These are phyloP conservation scores for Poeciliopsis gracilis DNA, from an alignment of 2,797 vertebrate genomes.

Conservation along the genomic window DNA sequence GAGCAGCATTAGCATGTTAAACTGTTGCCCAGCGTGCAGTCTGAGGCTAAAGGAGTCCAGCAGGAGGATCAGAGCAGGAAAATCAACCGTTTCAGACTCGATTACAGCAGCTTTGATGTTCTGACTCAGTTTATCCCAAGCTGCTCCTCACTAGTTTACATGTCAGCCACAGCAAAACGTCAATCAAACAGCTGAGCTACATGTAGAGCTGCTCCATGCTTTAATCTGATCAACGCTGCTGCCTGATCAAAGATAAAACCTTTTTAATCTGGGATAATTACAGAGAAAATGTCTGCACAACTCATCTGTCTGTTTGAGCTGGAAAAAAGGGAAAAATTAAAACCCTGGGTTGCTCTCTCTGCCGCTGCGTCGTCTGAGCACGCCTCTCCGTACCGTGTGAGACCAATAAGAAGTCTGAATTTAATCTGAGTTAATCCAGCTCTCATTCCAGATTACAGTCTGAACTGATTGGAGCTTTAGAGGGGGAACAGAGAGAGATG, in stretches of 20 bases:
- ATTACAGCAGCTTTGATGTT: slow-evolving; percentile 16
- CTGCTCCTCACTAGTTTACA: not conserved
- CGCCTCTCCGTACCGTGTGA: not conserved
- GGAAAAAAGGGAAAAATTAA: not conserved
- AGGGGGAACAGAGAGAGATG: not conserved
- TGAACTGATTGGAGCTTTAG: not conserved
- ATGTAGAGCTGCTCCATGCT: slow-evolving; percentile 17
- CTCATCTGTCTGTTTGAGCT: not conserved
- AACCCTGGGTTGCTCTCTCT: not conserved
- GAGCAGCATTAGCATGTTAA: slow-evolving; percentile 19
- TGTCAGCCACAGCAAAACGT: not conserved
- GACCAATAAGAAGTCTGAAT: slow-evolving; percentile 3
- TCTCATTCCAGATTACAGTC: slow-evolving; percentile 25
- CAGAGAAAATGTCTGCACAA: not conserved
- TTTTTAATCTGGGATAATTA: slow-evolving; percentile 19
- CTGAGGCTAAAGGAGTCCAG: slow-evolving; percentile 1
- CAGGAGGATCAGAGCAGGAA: slow-evolving; percentile 1
- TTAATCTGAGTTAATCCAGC: slow-evolving; percentile 37
- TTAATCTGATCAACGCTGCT: slow-evolving; percentile 21
- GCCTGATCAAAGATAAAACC: slow-evolving; percentile 8
- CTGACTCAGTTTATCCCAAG: not conserved
- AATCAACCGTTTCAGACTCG: not conserved
- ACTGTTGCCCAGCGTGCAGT: slow-evolving; percentile 12
- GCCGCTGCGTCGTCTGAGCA: not conserved
- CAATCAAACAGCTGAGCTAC: not conserved